Percentiles rank a stretch among this genome's conserved stretches.
These are phyloP conservation scores for Zaprionus ghesquierei DNA, from an alignment of 1,140 invertebrate species.

Conservation along the genomic window DNA sequence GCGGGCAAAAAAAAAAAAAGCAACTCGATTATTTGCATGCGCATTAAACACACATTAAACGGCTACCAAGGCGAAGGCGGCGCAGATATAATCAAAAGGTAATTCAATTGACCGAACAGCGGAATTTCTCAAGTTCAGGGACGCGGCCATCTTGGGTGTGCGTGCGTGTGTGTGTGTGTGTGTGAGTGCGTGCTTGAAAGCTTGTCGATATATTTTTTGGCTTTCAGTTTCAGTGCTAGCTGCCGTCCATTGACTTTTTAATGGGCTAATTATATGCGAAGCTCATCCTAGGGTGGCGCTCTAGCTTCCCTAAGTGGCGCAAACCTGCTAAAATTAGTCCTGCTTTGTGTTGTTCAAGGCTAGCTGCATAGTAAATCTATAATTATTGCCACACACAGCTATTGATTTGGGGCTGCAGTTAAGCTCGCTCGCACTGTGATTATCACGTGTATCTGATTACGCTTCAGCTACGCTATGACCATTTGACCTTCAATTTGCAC, in stretches of 20 bases:
- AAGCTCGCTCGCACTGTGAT: constrained; percentile 22
- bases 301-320: background rate
- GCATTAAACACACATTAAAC: constrained; percentile 54
- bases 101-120: constrained; percentile 50
- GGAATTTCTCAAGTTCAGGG: constrained; percentile 29
- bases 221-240: background rate
- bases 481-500: constrained; percentile 2
- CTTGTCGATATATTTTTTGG: constrained; percentile 32
- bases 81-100: constrained; percentile 31
- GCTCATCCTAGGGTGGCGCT: background rate
- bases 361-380: constrained; percentile 24
- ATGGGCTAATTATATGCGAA: constrained; percentile 23
- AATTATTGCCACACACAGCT: constrained; percentile 18
- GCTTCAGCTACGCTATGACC: background rate
- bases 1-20: constrained; percentile 1
- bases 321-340: constrained; percentile 22
- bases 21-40: constrained; percentile 41
- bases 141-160: constrained; percentile 13
- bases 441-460: constrained; percentile 48
- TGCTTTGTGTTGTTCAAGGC: constrained; percentile 23
- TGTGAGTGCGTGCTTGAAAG: constrained; percentile 26
- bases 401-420: constrained; percentile 21
- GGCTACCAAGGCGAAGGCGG: constrained; percentile 6
- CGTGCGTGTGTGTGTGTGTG: background rate
- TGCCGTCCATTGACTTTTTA: constrained; percentile 58